A percentile compares a stretch with the other conserved stretches of the same genome.
Conservation (phyloP, 2,888 invertebrate genomes). For the Nomada ruficornis region DNA sequence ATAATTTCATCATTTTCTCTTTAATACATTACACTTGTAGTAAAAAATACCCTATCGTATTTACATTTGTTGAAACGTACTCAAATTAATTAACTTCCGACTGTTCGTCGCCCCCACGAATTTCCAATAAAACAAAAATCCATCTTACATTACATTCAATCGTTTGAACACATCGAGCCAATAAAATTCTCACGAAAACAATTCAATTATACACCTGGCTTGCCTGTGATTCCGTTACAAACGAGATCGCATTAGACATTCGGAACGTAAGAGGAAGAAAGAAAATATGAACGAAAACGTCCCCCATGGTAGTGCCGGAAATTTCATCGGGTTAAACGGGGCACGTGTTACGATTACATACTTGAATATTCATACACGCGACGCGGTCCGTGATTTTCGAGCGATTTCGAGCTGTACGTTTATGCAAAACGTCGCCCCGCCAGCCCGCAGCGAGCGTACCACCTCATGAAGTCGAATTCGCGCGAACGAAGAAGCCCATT, state of each 20-base stretch:
- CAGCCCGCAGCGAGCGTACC: background rate
- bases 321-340: slow-evolving; percentile 34
- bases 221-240: background rate
- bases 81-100: too few species aligned
- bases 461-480: slow-evolving; percentile 27
- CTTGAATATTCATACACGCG: slow-evolving; percentile 48
- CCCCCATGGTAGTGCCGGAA: background rate
- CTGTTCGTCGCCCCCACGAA: too few species aligned
- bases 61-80: too few species aligned
- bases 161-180: too few species aligned
- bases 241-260: background rate
- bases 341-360: slow-evolving; percentile 1
- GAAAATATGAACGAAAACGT: slow-evolving; percentile 4
- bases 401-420: slow-evolving; percentile 57
- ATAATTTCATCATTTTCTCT: too few species aligned
- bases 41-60: too few species aligned
- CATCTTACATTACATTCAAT: too few species aligned
- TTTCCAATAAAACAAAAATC: too few species aligned
- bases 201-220: background rate
- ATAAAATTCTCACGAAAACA: background rate
- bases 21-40: too few species aligned
- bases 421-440: slow-evolving; percentile 37
- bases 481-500: slow-evolving; percentile 49
- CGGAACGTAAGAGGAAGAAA: background rate
- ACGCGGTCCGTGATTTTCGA: slow-evolving; percentile 27